A percentile compares a stretch with the other conserved stretches of the same genome.
Conservation (phyloP, 2,113 vertebrate genomes). For the Narcine bancroftii region DNA sequence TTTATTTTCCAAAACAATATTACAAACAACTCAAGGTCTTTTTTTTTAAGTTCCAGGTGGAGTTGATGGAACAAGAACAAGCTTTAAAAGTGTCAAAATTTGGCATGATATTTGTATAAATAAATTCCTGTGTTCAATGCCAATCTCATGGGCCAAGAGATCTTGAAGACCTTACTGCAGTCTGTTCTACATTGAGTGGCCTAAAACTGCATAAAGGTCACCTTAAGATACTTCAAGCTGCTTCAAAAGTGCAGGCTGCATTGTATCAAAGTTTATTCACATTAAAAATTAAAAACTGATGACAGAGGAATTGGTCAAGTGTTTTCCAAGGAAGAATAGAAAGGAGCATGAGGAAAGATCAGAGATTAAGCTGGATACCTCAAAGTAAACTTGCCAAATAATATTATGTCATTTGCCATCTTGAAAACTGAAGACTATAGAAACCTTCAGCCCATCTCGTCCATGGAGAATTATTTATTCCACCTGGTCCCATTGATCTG, state of each 20-base stretch:
- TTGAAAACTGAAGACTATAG: too few relatives aligned
- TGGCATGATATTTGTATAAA: not conserved
- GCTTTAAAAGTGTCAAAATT: not conserved
- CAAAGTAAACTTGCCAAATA: not conserved
- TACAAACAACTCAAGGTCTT: not conserved
- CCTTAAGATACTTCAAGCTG: not conserved
- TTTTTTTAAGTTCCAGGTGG: not conserved
- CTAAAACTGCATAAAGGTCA: not conserved
- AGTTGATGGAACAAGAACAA: not conserved
- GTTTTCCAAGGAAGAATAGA: not conserved
- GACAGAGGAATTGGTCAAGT: not conserved
- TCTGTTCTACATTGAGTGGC: not conserved
- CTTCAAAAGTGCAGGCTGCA: not conserved
- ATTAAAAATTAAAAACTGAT: not conserved
- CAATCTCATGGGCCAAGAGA: not conserved
- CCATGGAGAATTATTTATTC: too few relatives aligned
- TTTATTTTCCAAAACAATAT: conserved; percentile 2
- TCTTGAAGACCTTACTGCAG: not conserved
- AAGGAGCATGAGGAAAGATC: not conserved
- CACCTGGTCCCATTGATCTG: too few relatives aligned
- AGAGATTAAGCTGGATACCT: not conserved
- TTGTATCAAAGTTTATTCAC: not conserved
- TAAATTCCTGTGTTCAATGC: not conserved
- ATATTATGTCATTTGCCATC: too few relatives aligned
- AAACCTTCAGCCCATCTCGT: too few relatives aligned